A percentile compares a stretch with the other conserved stretches of the same genome.
Evolutionary conservation across 2,888 invertebrate genomes (phyloP).

Genomic region (Ormyrus thymus): DNA sequence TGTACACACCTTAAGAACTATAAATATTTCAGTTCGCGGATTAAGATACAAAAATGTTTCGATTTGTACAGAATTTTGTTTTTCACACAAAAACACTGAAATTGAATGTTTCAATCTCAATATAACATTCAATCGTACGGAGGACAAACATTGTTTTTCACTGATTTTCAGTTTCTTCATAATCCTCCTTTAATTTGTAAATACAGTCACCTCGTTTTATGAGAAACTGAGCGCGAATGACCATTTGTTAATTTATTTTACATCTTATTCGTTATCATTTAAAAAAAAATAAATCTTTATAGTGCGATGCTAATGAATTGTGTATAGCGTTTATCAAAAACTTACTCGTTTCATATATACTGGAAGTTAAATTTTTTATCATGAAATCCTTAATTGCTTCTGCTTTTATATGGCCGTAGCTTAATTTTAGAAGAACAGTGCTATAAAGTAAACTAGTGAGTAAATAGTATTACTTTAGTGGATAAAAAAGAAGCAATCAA

Average conservation of each 20-base stretch:
- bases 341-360: slow-evolving; percentile 22
- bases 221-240: slow-evolving; percentile 51
- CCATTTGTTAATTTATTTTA: slow-evolving; percentile 31
- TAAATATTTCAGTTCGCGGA: slow-evolving; percentile 34
- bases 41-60: slow-evolving; percentile 50
- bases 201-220: slow-evolving; percentile 20
- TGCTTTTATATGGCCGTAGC: background rate
- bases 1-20: slow-evolving; percentile 33
- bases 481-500: slow-evolving; percentile 13
- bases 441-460: background rate
- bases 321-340: slow-evolving; percentile 26
- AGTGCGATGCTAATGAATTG: slow-evolving; percentile 44
- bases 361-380: slow-evolving; percentile 28
- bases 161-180: slow-evolving; percentile 16
- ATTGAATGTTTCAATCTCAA: slow-evolving; percentile 25
- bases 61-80: slow-evolving; percentile 53
- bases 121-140: slow-evolving; percentile 41
- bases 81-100: slow-evolving; percentile 38
- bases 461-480: background rate
- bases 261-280: slow-evolving; percentile 17
- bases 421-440: slow-evolving; percentile 16
- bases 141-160: slow-evolving; percentile 24
- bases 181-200: slow-evolving; percentile 21
- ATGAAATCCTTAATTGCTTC: slow-evolving; percentile 20
- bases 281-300: slow-evolving; percentile 35